Conservation (phyloP, 1,140 invertebrate genomes). For the Micrasema longulum region DNA sequence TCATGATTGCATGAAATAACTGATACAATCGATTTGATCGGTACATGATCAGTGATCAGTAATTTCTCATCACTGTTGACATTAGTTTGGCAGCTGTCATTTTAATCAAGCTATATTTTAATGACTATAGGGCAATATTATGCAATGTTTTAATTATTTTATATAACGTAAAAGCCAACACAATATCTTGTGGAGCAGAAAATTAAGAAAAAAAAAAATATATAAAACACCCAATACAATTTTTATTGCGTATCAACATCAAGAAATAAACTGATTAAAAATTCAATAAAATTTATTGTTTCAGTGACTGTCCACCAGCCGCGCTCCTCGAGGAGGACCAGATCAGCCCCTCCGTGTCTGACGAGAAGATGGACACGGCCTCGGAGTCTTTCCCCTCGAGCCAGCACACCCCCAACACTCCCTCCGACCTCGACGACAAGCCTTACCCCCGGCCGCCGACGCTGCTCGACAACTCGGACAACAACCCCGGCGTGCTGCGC, state of each 20-base stretch:
- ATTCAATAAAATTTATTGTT: no score
- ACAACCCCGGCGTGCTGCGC: slow-evolving; percentile 34
- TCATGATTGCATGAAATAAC: no score
- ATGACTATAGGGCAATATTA: no score
- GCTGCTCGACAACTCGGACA: no score
- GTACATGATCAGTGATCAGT: no score
- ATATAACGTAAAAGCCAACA: no score
- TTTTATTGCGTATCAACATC: not conserved
- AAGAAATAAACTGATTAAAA: not conserved
- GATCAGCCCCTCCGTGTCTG: slow-evolving; percentile 47
- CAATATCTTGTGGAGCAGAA: not conserved
- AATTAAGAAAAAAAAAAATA: not conserved
- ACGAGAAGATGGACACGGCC: slow-evolving; percentile 49
- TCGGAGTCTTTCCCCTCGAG: slow-evolving; percentile 46
- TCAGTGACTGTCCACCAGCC: slow-evolving; percentile 27
- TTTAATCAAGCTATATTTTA: no score
- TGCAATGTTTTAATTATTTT: not conserved
- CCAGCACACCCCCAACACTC: slow-evolving; percentile 48
- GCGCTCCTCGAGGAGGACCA: slow-evolving; percentile 39
- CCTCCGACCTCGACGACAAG: slow-evolving; percentile 37
- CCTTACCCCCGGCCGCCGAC: not conserved
- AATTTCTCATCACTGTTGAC: no score
- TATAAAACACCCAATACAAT: not conserved
- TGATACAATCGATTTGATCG: no score
- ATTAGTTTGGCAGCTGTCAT: no score